Base-by-base conservation (phyloP, 2,113 vertebrate species). In the Siniperca chuatsi region DNA sequence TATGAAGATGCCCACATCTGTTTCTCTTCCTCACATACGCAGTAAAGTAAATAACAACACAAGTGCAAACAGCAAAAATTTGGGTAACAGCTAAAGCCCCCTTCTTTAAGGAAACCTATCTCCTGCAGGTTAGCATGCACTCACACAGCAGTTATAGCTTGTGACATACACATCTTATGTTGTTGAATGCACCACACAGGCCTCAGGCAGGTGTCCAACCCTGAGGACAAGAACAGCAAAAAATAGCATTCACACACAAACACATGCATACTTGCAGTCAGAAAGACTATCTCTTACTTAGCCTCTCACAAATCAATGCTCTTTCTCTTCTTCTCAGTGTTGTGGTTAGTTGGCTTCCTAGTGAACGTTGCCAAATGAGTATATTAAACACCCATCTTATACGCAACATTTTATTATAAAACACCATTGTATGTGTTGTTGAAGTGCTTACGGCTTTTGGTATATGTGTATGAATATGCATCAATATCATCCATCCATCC, bases 1-100 rank as follows among this genome's bases (percentile, higher is more conserved):
- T 79, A 68, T 42, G 21, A 79, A 89, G 82, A 75, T 65, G 46
- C 71, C 9, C 71, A 89, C 84, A 90, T 91, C 80, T 91, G 87
- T 90, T 75, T 78, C 72, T 77, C 64, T 60, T 74, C 20, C 37
- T 72, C 52, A 35, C n/a, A 68, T 33, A 48, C n/a, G 13, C 52
- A 64, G 40, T 12, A 75, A 85, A 85, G 68, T 80, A 87, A 84
- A 88, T 82, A 81, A 85, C n/a, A 81, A 69, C 65, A 71, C 6
- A 60, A 70, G 60, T 54, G 40, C 42, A 64, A 75, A 15, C 48
- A 58, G 18, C 16, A 72, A 42, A 68, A 58, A 68, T 16, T 2
- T n/a, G 10, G 6, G 8, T 50, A 58, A 73, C 6, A 29, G 7
- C 23, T 55, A 23, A 57, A 75, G 12, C 18, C 6, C 8, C 7